Base-by-base conservation (phyloP, 2,113 vertebrate species). In the Malurus elegans region DNA sequence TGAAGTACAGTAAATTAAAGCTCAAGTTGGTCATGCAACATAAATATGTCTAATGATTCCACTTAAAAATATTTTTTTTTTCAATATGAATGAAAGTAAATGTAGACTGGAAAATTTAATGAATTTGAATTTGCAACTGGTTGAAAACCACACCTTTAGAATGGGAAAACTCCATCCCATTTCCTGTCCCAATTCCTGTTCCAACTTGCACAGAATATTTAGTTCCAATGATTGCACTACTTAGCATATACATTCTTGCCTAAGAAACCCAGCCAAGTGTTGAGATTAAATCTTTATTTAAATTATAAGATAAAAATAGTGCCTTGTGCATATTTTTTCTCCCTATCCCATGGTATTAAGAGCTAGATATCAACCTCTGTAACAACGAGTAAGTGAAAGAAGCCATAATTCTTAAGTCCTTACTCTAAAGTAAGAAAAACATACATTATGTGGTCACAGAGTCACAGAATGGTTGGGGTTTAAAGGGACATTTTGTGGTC, bases 261-360 rank as follows among this genome's bases (percentile, higher is more conserved):
- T 29, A 60, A 73, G 73, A 85, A 94, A 94, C 26, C 18, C 14
- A 80, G 92, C 69, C 88, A 94, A 94, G 44, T 58, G 58, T 53
- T 71, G 69, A 93, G 92, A 96, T 94, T 79, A 31, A 57, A 95
- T 95, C 93, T 93, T 89, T 80, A 83, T 95, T 88, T 92, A 93
- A 95, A 91, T 67, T 86, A 25, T 57, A 86, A 91, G 80, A 75
- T 75, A 93, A 96, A 95, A 95, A 95, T 96, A 96, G 84, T 70
- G 20, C 38, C 71, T 61, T 25, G 8, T 90, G 51, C 44, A 32
- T 95, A 79, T 88, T 93, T 96, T 88, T 83, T 84, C 60, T 75
- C 54, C 6, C 12, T 70, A 14, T 28, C 3, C n/a, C 13, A 17
- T 61, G 28, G 42, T 82, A 74, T 73, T 81, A 86, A 91, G 31